Conservation (phyloP, 2,888 invertebrate genomes). For the Trissolcus brochymenae region DNA sequence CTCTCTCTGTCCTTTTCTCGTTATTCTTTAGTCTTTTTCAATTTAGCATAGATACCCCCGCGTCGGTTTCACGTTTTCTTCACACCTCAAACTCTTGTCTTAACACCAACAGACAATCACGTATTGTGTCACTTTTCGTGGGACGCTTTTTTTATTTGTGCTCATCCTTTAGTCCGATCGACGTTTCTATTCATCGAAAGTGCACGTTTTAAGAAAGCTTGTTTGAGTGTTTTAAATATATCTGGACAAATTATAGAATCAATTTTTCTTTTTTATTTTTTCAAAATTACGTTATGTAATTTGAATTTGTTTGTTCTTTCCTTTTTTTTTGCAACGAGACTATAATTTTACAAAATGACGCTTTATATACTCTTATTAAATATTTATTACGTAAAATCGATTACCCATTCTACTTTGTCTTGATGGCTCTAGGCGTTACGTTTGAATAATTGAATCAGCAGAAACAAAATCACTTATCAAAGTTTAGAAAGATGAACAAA, state of each 20-base stretch:
- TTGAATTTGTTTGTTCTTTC: neutral
- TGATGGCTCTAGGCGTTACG: constrained; percentile 11
- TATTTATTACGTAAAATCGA: constrained; percentile 43
- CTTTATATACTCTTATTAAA: constrained; percentile 9
- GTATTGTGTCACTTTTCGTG: too few relatives aligned
- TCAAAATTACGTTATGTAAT: neutral
- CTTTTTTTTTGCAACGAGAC: neutral
- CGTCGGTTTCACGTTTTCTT: constrained; percentile 8
- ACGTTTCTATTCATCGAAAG: too few relatives aligned
- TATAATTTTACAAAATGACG: neutral
- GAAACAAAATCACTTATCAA: neutral
- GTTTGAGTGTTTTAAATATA: neutral
- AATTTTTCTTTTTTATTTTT: neutral
- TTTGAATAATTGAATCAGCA: constrained; percentile 8
- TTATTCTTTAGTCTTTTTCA: neutral
- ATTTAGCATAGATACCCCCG: constrained; percentile 7
- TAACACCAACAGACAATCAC: too few relatives aligned
- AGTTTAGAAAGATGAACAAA: neutral
- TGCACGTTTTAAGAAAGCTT: too few relatives aligned
- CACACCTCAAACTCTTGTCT: neutral
- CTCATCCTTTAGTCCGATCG: too few relatives aligned
- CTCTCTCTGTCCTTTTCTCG: neutral
- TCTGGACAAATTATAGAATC: neutral
- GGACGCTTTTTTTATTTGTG: too few relatives aligned
- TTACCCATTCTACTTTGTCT: constrained; percentile 26